Conservation (phyloP, 2,888 invertebrate species). For the Xylocampa areola region DNA sequence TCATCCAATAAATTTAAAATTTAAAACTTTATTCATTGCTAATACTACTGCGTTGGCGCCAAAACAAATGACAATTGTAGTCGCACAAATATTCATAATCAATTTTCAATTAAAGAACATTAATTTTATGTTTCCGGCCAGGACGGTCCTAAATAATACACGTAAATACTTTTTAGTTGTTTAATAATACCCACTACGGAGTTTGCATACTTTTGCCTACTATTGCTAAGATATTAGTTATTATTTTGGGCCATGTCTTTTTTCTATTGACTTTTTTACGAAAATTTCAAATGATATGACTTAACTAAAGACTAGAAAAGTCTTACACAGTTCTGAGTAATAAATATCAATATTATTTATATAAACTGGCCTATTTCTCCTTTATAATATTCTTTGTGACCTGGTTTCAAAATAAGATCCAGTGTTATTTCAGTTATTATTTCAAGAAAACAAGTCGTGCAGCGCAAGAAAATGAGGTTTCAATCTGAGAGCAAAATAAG, state of each 20-base stretch:
- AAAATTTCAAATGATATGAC: too few species aligned
- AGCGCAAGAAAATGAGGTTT: slow-evolving; percentile 47
- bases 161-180: slow-evolving; percentile 12
- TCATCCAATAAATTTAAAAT: too few species aligned
- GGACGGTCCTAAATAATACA: not conserved
- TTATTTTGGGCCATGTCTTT: too few species aligned
- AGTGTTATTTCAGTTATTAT: slow-evolving; percentile 30
- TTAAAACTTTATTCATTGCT: too few species aligned
- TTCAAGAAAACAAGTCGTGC: slow-evolving; percentile 43
- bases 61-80: slow-evolving; percentile 17
- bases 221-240: too few species aligned
- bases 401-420: slow-evolving; percentile 22
- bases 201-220: too few species aligned
- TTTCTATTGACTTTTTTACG: too few species aligned
- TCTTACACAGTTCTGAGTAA: too few species aligned
- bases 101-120: slow-evolving; percentile 11
- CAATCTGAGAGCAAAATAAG: slow-evolving; percentile 41
- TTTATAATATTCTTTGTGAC: not conserved
- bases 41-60: slow-evolving; percentile 1
- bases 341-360: too few species aligned
- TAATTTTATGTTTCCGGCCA: slow-evolving; percentile 18
- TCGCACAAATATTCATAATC: not conserved
- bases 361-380: too few species aligned
- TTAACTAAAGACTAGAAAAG: too few species aligned
- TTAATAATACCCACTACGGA: too few species aligned